Percentiles rank a stretch among this genome's conserved stretches.
Conservation (phyloP, 2,113 vertebrate species). For the Hepsetus odoe region DNA sequence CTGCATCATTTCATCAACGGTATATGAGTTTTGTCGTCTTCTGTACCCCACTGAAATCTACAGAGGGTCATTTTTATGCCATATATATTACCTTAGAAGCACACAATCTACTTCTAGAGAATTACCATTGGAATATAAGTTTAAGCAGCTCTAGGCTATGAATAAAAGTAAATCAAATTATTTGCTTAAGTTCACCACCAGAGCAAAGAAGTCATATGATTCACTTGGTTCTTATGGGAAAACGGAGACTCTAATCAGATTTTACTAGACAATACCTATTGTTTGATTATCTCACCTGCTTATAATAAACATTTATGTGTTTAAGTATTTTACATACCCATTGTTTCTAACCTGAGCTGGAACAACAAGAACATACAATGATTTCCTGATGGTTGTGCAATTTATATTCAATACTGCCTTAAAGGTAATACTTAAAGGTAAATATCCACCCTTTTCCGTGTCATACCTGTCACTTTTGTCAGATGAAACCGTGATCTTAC, state of each 20-base stretch:
- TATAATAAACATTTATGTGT: constrained; percentile 26
- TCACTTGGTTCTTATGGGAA: not conserved
- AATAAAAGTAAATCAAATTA: not conserved
- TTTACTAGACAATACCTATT: not conserved
- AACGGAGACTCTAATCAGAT: not conserved
- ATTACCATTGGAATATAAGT: not conserved
- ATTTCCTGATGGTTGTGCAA: not conserved
- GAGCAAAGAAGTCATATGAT: not conserved
- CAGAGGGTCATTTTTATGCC: not conserved
- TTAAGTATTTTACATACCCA: not conserved
- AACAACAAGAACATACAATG: not conserved
- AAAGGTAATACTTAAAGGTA: no score
- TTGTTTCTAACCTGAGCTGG: not conserved
- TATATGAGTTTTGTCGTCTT: not conserved
- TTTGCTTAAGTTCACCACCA: not conserved
- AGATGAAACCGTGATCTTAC: not conserved
- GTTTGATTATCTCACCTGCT: constrained; percentile 6
- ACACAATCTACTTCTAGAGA: not conserved
- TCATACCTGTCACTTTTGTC: not conserved
- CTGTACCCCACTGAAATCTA: not conserved
- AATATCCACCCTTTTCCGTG: not conserved
- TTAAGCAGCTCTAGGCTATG: not conserved
- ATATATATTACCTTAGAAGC: not conserved
- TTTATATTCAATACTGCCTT: not conserved
- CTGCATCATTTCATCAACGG: not conserved